Evolutionary conservation across 2,113 vertebrate genomes (phyloP).

Genomic region (Phycodurus eques): DNA sequence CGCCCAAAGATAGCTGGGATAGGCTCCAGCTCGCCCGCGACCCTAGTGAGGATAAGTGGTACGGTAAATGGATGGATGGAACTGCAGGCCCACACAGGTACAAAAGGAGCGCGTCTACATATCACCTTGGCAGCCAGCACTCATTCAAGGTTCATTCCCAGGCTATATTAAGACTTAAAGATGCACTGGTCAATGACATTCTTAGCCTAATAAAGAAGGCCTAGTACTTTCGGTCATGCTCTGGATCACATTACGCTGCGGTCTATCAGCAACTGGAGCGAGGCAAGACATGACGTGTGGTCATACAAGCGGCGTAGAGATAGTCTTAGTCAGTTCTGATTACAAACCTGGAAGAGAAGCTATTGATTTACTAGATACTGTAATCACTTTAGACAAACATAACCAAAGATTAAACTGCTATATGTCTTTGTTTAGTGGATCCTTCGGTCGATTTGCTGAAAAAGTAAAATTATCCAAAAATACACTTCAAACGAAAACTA

Average conservation of each 20-base stretch:
- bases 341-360: slow-evolving; percentile 2
- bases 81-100: neutral
- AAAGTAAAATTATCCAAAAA: neutral
- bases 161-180: slow-evolving; percentile 49
- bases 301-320: neutral
- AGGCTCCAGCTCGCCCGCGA: too few species aligned
- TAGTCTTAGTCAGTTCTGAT: neutral
- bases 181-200: slow-evolving; percentile 32
- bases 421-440: neutral
- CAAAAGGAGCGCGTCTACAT: slow-evolving; percentile 1
- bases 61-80: neutral
- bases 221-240: slow-evolving; percentile 4
- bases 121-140: neutral
- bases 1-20: too few species aligned
- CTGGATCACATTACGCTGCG: slow-evolving; percentile 30
- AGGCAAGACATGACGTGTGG: neutral
- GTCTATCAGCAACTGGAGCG: slow-evolving; percentile 10
- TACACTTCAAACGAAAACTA: neutral
- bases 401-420: neutral
- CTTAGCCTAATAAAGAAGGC: slow-evolving; percentile 18
- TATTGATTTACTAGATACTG: slow-evolving; percentile 5
- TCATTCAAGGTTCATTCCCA: slow-evolving; percentile 13
- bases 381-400: neutral
- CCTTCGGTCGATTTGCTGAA: neutral
- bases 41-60: too few species aligned